Evolutionary conservation across 2,888 invertebrate genomes (phyloP).

Genomic region (Macropis europaea): DNA sequence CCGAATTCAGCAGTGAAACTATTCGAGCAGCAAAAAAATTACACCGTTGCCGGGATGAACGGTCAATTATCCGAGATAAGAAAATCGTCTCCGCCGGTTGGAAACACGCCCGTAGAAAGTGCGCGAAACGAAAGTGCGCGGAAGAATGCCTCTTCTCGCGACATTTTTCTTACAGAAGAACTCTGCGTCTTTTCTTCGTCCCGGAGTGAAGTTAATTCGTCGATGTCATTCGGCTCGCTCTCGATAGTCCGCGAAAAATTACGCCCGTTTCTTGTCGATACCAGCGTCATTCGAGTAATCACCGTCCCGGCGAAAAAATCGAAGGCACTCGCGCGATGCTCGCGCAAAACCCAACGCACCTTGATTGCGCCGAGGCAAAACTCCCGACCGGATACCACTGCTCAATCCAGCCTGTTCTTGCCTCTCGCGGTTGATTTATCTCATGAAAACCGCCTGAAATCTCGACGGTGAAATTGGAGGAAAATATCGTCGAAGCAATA

Average conservation of each 20-base stretch:
- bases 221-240: neutral
- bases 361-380: slow-evolving; percentile 39
- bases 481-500: slow-evolving; percentile 28
- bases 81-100: no score
- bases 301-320: slow-evolving; percentile 10
- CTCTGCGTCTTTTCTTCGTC: neutral
- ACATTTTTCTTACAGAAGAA: neutral
- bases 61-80: no score
- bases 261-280: neutral
- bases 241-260: neutral
- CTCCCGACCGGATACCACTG: slow-evolving; percentile 6
- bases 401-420: slow-evolving; percentile 16
- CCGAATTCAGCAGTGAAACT: no score
- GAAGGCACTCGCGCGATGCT: slow-evolving; percentile 28
- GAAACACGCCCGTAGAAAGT: slow-evolving; percentile 20
- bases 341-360: slow-evolving; percentile 33
- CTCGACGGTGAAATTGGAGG: slow-evolving; percentile 19
- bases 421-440: slow-evolving; percentile 19
- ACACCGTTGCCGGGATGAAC: no score
- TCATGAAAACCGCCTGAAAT: neutral
- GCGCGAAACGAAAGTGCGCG: neutral
- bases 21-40: no score
- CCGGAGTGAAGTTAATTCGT: neutral
- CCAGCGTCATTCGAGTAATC: neutral
- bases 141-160: neutral